phyloP scores from a whole-genome alignment of 2,797 vertebrate genomes.

The Phyllotis vaccarum region DNA sequence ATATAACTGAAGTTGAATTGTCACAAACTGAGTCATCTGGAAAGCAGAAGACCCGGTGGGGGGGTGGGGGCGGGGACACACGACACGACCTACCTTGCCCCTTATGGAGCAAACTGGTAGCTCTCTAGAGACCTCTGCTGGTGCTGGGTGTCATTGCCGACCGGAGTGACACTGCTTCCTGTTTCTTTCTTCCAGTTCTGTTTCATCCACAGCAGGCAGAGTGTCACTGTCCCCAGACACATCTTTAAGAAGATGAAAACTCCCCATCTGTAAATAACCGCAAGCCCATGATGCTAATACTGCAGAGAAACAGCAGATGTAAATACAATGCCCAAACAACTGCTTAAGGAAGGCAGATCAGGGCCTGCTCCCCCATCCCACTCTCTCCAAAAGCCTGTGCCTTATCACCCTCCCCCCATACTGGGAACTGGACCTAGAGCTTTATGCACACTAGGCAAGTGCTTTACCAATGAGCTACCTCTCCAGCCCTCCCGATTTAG shows the following conservation, averaged over 20 bases:
- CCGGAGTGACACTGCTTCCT: not conserved
- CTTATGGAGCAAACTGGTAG: not conserved
- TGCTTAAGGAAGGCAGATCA: conserved; percentile 25
- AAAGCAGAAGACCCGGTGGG: conserved; percentile 58
- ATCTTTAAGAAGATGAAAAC: not conserved
- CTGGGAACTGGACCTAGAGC: not conserved
- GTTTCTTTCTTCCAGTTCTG: not conserved
- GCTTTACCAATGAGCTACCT: not conserved
- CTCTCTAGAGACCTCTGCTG: conserved; percentile 65
- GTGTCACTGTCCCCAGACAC: not conserved
- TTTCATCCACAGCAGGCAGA: not conserved
- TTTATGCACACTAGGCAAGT: not conserved
- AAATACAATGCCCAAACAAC: not conserved
- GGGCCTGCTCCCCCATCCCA: not conserved
- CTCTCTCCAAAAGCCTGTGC: not conserved
- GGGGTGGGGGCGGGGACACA: too few species aligned
- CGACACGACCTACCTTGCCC: not conserved
- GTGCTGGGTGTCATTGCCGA: not conserved
- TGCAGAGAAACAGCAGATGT: not conserved
- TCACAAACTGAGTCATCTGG: conserved; percentile 38
- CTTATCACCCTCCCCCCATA: not conserved
- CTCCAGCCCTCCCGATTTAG: not conserved
- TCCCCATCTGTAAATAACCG: conserved; percentile 2
- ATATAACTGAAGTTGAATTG: conserved; percentile 45
- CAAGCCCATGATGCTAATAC: not conserved